Evolutionary conservation across 2,888 invertebrate species (phyloP).

Genomic region (Herminia tarsipennalis): DNA sequence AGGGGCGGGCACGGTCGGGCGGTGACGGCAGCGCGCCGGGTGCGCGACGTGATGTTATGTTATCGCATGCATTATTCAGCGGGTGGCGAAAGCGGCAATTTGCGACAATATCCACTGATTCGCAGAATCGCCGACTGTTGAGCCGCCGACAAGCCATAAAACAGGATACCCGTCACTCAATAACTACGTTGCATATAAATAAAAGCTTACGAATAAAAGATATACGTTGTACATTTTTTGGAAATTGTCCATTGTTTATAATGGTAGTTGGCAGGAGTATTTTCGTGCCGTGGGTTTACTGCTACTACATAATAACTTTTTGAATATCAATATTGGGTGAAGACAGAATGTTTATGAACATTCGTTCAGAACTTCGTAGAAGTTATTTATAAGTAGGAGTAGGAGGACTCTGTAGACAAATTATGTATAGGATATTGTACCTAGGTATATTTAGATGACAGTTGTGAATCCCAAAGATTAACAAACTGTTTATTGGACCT

Average conservation of each 20-base stretch:
- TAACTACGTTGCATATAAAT: conserved; percentile 77
- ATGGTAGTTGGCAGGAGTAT: conserved; percentile 21
- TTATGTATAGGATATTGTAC: too few species aligned
- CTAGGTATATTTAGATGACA: too few species aligned
- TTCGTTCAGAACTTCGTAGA: too few species aligned
- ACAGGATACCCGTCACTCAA: conserved; percentile 81
- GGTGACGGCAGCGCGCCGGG: conserved; percentile 51
- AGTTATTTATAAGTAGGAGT: too few species aligned
- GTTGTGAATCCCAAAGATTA: too few species aligned
- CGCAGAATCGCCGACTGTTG: conserved; percentile 78
- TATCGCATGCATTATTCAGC: conserved; percentile 84
- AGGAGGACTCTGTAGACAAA: too few species aligned
- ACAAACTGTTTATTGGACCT: background rate
- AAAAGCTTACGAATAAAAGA: conserved; percentile 54
- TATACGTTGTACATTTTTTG: conserved; percentile 33
- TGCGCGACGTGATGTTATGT: conserved; percentile 81
- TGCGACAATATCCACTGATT: conserved; percentile 85
- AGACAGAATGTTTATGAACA: conserved; percentile 26
- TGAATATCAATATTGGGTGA: conserved; percentile 16
- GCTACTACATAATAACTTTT: conserved; percentile 19
- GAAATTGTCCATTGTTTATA: conserved; percentile 34
- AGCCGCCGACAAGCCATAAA: conserved; percentile 79
- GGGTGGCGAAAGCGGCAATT: conserved; percentile 84
- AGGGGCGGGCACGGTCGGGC: conserved; percentile 42
- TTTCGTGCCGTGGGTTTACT: conserved; percentile 15